Evolutionary conservation across 2,797 vertebrate species (phyloP).

Genomic region (Nannoperca australis): DNA sequence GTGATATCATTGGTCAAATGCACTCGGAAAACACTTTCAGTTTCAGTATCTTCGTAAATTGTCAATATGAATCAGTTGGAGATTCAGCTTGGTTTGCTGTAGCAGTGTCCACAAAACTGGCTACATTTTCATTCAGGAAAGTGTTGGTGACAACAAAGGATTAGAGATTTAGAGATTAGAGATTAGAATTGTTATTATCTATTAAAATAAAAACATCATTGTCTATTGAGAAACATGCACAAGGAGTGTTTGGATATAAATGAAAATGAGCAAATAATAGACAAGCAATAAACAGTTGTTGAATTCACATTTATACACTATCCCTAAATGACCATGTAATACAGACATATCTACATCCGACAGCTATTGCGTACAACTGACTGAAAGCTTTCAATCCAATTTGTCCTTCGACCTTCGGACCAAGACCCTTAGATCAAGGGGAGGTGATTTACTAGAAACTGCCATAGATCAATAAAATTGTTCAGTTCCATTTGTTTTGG

Average conservation of each 20-base stretch:
- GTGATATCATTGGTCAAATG: too few species aligned
- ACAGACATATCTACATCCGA: not conserved
- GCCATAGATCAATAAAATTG: not conserved
- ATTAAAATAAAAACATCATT: conserved; percentile 14
- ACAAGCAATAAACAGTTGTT: not conserved
- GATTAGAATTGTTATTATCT: too few species aligned
- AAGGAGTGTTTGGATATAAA: too few species aligned
- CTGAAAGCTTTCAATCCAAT: not conserved
- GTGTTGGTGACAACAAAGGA: not conserved
- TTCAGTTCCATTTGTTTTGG: not conserved
- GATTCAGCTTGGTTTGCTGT: not conserved
- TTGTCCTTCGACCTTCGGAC: not conserved
- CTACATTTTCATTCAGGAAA: not conserved
- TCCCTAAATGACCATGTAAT: not conserved
- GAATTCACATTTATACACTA: not conserved
- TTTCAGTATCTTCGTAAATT: not conserved
- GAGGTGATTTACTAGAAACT: not conserved
- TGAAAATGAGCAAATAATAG: not conserved
- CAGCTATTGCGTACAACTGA: not conserved
- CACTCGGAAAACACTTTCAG: too few species aligned
- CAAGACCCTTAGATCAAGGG: not conserved
- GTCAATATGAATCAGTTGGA: not conserved
- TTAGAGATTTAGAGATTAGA: not conserved
- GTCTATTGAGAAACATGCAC: not conserved
- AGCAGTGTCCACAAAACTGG: not conserved